These are phyloP conservation scores for Anneissia japonica DNA, from an alignment of 35 echinoderm and acorn worm genomes.

Conservation along the genomic window DNA sequence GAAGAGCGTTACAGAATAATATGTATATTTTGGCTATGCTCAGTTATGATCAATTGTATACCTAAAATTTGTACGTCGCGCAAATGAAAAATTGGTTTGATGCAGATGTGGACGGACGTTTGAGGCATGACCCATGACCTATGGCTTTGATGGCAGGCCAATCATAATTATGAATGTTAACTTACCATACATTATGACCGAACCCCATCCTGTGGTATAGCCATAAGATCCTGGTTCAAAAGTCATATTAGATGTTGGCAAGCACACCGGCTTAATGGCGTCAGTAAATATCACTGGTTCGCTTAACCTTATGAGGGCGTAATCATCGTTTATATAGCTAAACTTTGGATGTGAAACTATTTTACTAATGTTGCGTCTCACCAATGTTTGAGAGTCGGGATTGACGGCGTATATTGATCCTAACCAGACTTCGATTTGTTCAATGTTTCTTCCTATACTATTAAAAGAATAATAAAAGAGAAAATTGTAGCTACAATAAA, in stretches of 20 bases:
- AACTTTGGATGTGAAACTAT: background rate
- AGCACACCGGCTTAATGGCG: background rate
- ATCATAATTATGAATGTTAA: too few relatives aligned
- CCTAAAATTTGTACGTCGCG: too few relatives aligned
- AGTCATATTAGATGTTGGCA: background rate
- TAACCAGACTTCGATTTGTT: background rate
- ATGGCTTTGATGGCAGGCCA: too few relatives aligned
- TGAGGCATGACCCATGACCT: too few relatives aligned
- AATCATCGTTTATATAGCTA: background rate
- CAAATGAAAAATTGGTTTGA: too few relatives aligned
- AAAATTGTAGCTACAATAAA: too few relatives aligned
- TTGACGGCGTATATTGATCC: background rate
- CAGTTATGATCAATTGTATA: too few relatives aligned
- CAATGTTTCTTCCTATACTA: too few relatives aligned
- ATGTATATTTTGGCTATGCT: too few relatives aligned
- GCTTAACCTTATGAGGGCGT: background rate
- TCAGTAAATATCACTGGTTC: background rate
- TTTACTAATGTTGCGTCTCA: background rate
- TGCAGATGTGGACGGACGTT: too few relatives aligned
- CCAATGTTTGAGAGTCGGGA: background rate
- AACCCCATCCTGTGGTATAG: conserved; percentile 5
- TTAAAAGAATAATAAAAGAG: too few relatives aligned
- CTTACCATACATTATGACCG: background rate
- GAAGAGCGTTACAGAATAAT: too few relatives aligned
- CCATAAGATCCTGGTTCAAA: background rate